Evolutionary conservation across 2,797 vertebrate genomes (phyloP).

Genomic region (Melanogrammus aeglefinus): DNA sequence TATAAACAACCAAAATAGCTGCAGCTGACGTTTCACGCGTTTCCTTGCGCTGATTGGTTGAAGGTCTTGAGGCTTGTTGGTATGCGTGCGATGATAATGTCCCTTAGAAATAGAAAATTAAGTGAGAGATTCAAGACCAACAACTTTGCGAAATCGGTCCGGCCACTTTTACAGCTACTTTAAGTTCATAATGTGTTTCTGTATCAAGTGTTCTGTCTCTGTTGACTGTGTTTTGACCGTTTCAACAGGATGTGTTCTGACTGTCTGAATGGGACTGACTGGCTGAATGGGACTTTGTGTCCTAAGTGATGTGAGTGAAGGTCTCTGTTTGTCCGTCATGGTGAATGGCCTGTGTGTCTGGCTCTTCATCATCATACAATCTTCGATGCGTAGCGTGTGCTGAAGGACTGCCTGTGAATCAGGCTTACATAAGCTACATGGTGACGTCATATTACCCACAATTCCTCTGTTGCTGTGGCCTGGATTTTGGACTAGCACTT

Average conservation of each 20-base stretch:
- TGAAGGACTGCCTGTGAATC: neutral
- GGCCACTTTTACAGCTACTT: too few relatives aligned
- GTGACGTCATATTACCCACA: conserved; percentile 37
- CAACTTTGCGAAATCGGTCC: too few relatives aligned
- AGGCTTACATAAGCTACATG: neutral
- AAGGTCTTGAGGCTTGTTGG: too few relatives aligned
- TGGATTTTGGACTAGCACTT: conserved; percentile 24
- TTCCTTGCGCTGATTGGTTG: too few relatives aligned
- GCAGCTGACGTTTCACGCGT: too few relatives aligned
- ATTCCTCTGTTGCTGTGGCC: conserved; percentile 38
- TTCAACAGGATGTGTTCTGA: neutral
- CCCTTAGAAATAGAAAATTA: neutral
- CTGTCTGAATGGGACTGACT: too few relatives aligned
- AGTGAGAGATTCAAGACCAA: too few relatives aligned
- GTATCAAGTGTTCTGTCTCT: neutral
- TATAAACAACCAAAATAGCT: too few relatives aligned
- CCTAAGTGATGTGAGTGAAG: neutral
- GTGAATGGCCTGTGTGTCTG: neutral
- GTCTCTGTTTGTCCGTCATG: neutral
- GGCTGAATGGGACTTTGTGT: neutral
- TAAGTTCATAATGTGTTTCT: neutral
- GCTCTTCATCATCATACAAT: neutral
- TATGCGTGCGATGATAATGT: too few relatives aligned
- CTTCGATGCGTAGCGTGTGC: neutral
- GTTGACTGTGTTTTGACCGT: neutral